These are phyloP conservation scores for Eptatretus atami DNA, from an alignment of 2,797 vertebrate species.

Conservation along the genomic window DNA sequence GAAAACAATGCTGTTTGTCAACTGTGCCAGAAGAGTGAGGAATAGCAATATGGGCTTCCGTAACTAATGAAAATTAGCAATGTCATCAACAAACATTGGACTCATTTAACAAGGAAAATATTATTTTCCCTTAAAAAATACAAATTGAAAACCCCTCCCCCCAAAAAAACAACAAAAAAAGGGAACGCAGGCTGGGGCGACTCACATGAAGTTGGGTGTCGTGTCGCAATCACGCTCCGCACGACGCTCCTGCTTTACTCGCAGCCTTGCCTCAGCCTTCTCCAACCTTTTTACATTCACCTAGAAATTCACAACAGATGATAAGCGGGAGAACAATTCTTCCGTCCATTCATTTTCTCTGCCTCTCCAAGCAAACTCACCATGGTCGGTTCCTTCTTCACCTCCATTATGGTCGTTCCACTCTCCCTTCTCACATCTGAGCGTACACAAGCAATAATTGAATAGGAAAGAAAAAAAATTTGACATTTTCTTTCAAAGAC, in stretches of 20 bases:
- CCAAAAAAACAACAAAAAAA: too few relatives aligned
- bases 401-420: too few relatives aligned
- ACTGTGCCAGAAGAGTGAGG: background rate
- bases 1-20: background rate
- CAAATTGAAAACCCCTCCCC: too few relatives aligned
- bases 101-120: background rate
- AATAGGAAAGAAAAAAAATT: too few relatives aligned
- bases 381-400: too few relatives aligned
- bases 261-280: conserved; percentile 73
- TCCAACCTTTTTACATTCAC: conserved; percentile 70
- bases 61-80: background rate
- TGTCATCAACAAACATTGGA: background rate
- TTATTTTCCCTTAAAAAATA: background rate
- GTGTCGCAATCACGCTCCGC: conserved; percentile 43
- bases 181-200: conserved; percentile 6
- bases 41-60: background rate
- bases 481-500: too few relatives aligned
- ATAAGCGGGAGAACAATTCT: background rate
- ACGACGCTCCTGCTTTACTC: conserved; percentile 51
- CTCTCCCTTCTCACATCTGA: too few relatives aligned
- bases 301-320: conserved; percentile 16
- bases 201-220: conserved; percentile 28
- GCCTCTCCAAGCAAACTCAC: too few relatives aligned
- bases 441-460: too few relatives aligned
- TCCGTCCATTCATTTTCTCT: background rate